Evolutionary conservation across 2,113 vertebrate genomes (phyloP), one percentile per base, ranked within the genome.

Genomic region (Pollachius pollachius): DNA sequence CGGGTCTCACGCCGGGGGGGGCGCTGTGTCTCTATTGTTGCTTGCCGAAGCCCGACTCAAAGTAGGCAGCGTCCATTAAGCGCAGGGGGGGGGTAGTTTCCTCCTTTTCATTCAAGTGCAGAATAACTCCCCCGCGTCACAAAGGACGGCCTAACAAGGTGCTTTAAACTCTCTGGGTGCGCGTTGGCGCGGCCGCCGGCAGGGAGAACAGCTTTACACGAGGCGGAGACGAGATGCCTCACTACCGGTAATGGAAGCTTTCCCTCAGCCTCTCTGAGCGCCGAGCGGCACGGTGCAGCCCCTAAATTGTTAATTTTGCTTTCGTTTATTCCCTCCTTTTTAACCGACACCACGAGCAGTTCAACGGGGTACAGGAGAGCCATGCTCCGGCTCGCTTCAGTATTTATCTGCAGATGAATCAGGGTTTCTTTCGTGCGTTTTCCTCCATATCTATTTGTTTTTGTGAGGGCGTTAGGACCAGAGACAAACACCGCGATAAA

Each of bases 101-200:
- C 89, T 83, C 85, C 89, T 85, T 90, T 87, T 89, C 88, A 90
- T 89, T 91, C 85, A 85, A 89, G 89, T 89, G 90, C 89, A 41
- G 85, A 90, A 89, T 23, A 89, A 88, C 80, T 87, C 89, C 89
- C 84, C 62, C 69, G 88, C 85, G 81, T 88, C 90, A 90, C 90
- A 89, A 89, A 86, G 80, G 85, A 79, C 21, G 21, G 21, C 81
- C 82, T 89, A 88, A 89, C 88, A 89, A 88, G 87, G 89, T 86
- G 88, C 89, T 90, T 88, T 88, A 89, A 88, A 86, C 85, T 88
- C 85, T 80, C 72, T 83, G 84, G 76, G 81, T 84, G 85, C 69
- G 82, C 37, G 37, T 41, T 7, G 37, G 5, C 37, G 9, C 5
- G 79, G 69, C 79, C 21, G 21, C 21, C 21, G 21, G 21, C 21